Percentiles rank a stretch among this genome's conserved stretches.
Conservation (phyloP, 2,113 vertebrate species). For the Tursiops truncatus region DNA sequence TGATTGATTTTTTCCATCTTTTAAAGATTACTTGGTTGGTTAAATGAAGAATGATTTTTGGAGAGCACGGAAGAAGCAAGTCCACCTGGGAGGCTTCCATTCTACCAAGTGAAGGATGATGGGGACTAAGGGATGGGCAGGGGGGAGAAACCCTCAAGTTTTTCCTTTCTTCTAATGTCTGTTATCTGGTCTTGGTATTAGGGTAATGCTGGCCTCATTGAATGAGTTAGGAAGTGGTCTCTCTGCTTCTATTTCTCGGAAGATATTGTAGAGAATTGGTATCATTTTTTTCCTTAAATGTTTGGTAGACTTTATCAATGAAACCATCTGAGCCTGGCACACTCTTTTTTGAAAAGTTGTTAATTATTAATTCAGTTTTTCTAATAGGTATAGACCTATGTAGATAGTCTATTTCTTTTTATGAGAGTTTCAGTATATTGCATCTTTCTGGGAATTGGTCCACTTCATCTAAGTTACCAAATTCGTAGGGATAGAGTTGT, state of each 20-base stretch:
- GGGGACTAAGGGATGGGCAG: not conserved
- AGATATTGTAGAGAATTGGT: not conserved
- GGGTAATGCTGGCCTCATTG: not conserved
- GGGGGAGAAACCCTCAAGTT: not conserved
- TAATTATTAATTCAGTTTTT: not conserved
- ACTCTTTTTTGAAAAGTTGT: not conserved
- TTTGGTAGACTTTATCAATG: not conserved
- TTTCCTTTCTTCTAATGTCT: not conserved
- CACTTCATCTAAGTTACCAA: not conserved
- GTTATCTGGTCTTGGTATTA: not conserved
- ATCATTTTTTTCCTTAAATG: not conserved
- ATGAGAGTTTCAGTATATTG: not conserved
- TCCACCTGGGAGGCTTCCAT: not conserved
- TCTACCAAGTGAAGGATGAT: not conserved
- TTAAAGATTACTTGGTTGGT: not conserved
- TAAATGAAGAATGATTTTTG: not conserved
- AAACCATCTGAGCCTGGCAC: not conserved
- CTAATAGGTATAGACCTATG: not conserved
- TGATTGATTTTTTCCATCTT: not conserved
- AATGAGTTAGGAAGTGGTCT: not conserved
- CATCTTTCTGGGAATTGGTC: not conserved
- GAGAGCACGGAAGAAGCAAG: not conserved
- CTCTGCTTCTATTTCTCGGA: not conserved
- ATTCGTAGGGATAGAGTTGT: not conserved
- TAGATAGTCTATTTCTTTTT: not conserved